These are phyloP conservation scores for Coptotermes formosanus DNA, from an alignment of 1,140 invertebrate genomes.

Conservation along the genomic window DNA sequence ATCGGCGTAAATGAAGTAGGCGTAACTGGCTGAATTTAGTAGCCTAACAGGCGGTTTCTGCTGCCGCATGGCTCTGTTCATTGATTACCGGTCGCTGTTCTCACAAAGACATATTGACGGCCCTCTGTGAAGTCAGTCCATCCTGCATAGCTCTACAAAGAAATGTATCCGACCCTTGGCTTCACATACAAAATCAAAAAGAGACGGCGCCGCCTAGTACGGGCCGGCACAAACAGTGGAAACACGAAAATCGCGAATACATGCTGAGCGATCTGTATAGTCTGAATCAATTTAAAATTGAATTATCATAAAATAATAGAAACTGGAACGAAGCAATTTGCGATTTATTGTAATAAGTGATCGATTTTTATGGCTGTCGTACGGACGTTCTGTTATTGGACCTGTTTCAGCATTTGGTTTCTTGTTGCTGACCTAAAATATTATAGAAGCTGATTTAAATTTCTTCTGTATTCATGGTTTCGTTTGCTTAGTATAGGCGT, in stretches of 20 bases:
- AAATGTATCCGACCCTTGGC: neutral
- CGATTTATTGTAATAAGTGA: neutral
- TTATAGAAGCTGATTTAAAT: neutral
- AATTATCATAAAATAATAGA: neutral
- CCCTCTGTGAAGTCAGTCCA: neutral
- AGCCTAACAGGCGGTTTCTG: no score
- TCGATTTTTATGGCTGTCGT: neutral
- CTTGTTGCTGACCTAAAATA: neutral
- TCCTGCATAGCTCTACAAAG: neutral
- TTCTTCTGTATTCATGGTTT: neutral
- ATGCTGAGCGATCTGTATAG: neutral
- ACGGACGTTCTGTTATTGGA: neutral
- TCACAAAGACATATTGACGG: neutral
- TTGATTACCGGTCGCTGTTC: neutral
- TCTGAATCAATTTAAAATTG: neutral
- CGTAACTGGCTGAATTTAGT: no score
- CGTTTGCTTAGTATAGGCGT: no score
- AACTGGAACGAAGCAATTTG: neutral
- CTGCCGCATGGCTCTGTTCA: neutral
- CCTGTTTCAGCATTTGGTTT: neutral
- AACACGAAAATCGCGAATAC: neutral
- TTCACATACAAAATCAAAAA: neutral
- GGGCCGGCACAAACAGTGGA: neutral
- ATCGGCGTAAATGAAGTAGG: no score
- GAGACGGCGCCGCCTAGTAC: neutral